Evolutionary conservation across 1,140 invertebrate genomes (phyloP).

Genomic region (Zelostemma sp.): DNA sequence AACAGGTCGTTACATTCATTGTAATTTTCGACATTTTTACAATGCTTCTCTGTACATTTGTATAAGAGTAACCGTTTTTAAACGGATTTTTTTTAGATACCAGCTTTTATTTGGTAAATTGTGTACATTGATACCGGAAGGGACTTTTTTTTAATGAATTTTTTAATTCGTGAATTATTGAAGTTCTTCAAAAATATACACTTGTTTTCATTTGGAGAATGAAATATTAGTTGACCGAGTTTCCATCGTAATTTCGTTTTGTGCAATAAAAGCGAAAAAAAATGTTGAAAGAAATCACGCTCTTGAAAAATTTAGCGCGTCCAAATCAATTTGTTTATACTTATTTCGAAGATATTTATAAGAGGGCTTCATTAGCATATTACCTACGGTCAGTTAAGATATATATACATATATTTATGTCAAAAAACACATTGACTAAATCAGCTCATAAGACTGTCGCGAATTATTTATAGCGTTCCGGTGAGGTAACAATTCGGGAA

Average conservation of each 20-base stretch:
- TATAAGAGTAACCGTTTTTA: neutral
- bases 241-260: neutral
- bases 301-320: too few relatives aligned
- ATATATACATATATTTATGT: slow-evolving; percentile 12
- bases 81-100: neutral
- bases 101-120: neutral
- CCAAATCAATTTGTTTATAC: too few relatives aligned
- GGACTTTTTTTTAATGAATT: neutral
- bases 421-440: neutral
- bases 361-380: too few relatives aligned
- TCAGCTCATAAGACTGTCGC: neutral
- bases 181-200: too few relatives aligned
- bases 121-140: neutral
- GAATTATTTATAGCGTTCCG: neutral
- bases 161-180: neutral
- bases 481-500: neutral
- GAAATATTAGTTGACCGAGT: neutral
- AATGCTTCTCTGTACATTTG: neutral
- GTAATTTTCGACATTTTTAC: neutral
- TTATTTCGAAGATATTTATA: too few relatives aligned
- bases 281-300: too few relatives aligned
- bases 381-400: slow-evolving; percentile 19
- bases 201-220: neutral
- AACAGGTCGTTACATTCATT: neutral
- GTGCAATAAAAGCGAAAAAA: too few relatives aligned